phyloP scores from a whole-genome alignment of 2,113 vertebrate species.

The Mesembrinibis cayennensis region DNA sequence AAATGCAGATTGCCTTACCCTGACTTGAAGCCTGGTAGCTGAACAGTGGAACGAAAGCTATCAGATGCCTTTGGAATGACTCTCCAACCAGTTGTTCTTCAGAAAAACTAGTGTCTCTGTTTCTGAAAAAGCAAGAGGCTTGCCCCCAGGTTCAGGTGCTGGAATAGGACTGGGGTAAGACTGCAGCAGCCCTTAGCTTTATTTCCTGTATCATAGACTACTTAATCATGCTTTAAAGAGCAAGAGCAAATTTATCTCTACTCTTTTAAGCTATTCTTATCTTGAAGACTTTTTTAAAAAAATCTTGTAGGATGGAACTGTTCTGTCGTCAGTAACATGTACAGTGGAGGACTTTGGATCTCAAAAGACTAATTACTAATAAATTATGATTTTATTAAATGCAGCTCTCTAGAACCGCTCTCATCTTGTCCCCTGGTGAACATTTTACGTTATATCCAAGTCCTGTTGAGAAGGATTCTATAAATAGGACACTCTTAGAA shows the following conservation, averaged over 20 bases:
- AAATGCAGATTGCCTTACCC: not conserved
- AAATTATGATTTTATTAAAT: not conserved
- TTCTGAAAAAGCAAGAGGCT: not conserved
- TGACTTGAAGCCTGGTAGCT: not conserved
- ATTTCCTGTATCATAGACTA: not conserved
- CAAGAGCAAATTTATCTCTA: not conserved
- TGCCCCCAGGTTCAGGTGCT: not conserved
- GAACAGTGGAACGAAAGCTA: not conserved
- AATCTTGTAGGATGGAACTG: not conserved
- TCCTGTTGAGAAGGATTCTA: not conserved
- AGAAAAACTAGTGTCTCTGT: not conserved
- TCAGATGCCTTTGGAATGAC: not conserved
- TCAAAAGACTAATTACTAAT: not conserved
- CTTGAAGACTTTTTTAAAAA: not conserved
- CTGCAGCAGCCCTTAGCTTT: not conserved
- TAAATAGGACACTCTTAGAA: not conserved
- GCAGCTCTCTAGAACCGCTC: not conserved
- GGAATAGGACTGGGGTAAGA: not conserved
- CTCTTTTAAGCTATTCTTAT: not conserved
- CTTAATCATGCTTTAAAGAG: not conserved
- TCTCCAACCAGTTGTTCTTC: not conserved
- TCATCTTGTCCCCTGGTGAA: not conserved
- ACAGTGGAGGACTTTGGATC: not conserved
- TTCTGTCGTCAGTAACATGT: not conserved
- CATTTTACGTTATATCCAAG: not conserved